These are phyloP conservation scores for Chiloscyllium plagiosum DNA, from an alignment of 2,113 vertebrate genomes.

Conservation along the genomic window DNA sequence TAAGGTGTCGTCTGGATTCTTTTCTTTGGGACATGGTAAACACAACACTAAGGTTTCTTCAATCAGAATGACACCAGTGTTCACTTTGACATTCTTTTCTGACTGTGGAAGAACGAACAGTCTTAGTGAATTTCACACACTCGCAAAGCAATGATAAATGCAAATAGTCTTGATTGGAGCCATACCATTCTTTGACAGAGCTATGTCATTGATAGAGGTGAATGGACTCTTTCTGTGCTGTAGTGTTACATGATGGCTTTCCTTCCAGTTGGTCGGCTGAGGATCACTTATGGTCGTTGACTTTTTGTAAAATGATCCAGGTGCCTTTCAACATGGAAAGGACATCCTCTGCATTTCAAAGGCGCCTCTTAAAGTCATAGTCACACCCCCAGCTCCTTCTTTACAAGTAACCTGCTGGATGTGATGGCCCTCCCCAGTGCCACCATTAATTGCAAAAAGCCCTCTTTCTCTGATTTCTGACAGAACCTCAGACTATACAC, in stretches of 20 bases:
- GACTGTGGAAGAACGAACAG: neutral
- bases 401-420: neutral
- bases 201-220: neutral
- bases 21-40: neutral
- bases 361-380: neutral
- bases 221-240: neutral
- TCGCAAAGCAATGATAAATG: neutral
- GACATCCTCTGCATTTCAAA: neutral
- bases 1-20: neutral
- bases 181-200: neutral
- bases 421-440: neutral
- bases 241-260: neutral
- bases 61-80: neutral
- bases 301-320: neutral
- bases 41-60: neutral
- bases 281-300: neutral
- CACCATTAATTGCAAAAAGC: neutral
- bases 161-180: neutral
- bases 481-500: neutral
- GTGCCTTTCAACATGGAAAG: neutral
- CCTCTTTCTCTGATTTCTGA: neutral
- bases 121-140: neutral
- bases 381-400: neutral
- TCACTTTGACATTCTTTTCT: neutral
- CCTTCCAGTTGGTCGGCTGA: neutral